Percentiles rank a stretch among this genome's conserved stretches.
phyloP scores from a whole-genome alignment of 2,113 vertebrate species.

The Pelobates fuscus region DNA sequence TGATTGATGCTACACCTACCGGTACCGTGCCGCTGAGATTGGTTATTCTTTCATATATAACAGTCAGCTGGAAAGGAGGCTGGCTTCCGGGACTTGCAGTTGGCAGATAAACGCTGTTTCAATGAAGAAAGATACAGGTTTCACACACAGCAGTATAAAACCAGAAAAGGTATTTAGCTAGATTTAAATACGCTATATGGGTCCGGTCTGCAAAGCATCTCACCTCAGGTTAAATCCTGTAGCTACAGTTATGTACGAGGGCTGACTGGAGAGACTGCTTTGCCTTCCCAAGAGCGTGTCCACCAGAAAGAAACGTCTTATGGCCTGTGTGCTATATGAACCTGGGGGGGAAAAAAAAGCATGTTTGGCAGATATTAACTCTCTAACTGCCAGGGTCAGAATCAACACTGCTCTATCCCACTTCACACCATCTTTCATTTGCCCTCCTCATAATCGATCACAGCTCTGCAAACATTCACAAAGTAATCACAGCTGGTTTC shows the following conservation, averaged over 20 bases:
- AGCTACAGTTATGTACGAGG: constrained; percentile 48
- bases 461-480: too few species aligned
- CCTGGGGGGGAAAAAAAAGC: background rate
- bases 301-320: constrained; percentile 56
- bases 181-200: too few species aligned
- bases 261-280: constrained; percentile 43
- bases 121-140: constrained; percentile 36
- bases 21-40: background rate
- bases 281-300: constrained; percentile 53
- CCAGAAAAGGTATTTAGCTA: constrained; percentile 55
- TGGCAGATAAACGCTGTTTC: constrained; percentile 49
- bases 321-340: background rate
- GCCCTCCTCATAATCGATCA: too few species aligned
- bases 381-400: too few species aligned
- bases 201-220: background rate
- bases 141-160: constrained; percentile 56
- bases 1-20: too few species aligned
- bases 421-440: too few species aligned
- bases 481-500: too few species aligned
- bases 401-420: too few species aligned
- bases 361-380: background rate
- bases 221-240: constrained; percentile 54
- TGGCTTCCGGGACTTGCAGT: constrained; percentile 43
- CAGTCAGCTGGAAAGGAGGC: constrained; percentile 51
- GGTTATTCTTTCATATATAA: background rate